These are phyloP conservation scores for Orthonychiurus folsomi DNA, from an alignment of 2,888 invertebrate species.

Conservation along the genomic window DNA sequence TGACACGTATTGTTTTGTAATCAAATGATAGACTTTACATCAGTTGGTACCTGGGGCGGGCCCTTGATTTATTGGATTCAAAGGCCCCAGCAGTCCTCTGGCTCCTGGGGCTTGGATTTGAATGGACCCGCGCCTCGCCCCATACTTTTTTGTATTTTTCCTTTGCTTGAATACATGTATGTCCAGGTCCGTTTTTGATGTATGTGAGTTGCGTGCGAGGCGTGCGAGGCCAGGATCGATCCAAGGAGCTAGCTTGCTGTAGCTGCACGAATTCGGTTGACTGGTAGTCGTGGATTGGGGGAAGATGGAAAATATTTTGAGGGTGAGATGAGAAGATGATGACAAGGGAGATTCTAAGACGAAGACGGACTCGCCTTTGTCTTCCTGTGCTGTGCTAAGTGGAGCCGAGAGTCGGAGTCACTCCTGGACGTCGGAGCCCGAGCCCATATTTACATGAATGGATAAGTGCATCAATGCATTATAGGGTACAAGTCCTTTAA, in stretches of 20 bases:
- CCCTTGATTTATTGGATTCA: not conserved
- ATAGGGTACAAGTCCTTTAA: too few species aligned
- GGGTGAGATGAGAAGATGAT: not conserved
- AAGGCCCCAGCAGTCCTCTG: not conserved
- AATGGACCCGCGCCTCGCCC: too few species aligned
- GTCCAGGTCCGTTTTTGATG: too few species aligned
- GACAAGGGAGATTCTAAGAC: not conserved
- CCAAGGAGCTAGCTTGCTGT: not conserved
- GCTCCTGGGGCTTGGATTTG: not conserved
- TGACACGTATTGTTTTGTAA: too few species aligned
- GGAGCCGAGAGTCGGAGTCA: not conserved
- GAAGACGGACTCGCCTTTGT: not conserved
- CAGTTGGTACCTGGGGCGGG: too few species aligned
- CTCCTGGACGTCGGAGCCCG: too few species aligned
- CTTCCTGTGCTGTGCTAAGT: not conserved
- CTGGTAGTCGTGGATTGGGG: not conserved
- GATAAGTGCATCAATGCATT: too few species aligned
- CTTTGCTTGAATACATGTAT: too few species aligned
- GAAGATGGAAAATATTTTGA: not conserved
- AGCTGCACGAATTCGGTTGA: not conserved
- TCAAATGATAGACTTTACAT: too few species aligned
- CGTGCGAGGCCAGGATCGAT: not conserved
- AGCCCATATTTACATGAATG: too few species aligned
- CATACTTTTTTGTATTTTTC: too few species aligned
- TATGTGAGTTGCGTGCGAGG: not conserved